These are phyloP conservation scores for Drosophila atripex DNA, from an alignment of 2,888 invertebrate species.

Conservation along the genomic window DNA sequence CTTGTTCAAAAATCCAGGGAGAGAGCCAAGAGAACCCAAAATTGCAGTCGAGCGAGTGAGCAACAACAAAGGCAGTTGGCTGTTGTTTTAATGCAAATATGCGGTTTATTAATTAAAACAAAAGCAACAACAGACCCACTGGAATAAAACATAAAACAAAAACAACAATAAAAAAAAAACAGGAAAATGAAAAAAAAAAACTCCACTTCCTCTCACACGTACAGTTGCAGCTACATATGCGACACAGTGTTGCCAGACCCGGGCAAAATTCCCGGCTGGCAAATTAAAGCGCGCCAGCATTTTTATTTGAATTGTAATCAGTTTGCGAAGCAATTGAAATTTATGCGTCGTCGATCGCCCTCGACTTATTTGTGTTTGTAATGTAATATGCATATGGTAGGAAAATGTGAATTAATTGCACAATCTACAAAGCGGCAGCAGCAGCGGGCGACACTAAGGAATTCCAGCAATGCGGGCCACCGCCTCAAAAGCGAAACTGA, in stretches of 20 bases:
- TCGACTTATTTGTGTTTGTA: constrained; percentile 42
- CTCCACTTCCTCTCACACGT: constrained; percentile 61
- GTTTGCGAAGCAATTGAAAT: constrained; percentile 23
- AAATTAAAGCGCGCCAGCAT: constrained; percentile 56
- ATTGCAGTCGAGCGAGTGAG: constrained; percentile 60
- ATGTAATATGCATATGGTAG: constrained; percentile 52
- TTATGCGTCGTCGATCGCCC: constrained; percentile 49
- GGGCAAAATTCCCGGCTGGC: not conserved
- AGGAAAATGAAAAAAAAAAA: constrained; percentile 32
- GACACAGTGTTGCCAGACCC: constrained; percentile 44
- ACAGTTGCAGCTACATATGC: constrained; percentile 55
- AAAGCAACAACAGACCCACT: constrained; percentile 38
- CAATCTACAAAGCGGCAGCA: constrained; percentile 55
- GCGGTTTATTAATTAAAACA: constrained; percentile 77
- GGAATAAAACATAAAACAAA: constrained; percentile 2
- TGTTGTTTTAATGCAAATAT: constrained; percentile 73
- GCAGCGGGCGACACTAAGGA: constrained; percentile 64
- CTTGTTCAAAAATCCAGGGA: constrained; percentile 31
- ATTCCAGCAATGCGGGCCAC: constrained; percentile 72
- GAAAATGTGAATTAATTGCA: constrained; percentile 76
- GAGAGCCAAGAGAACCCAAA: constrained; percentile 48
- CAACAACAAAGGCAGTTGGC: constrained; percentile 65
- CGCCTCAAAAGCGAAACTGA: constrained; percentile 46
- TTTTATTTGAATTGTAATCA: constrained; percentile 49
- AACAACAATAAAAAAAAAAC: constrained; percentile 20